These are phyloP conservation scores for Sprattus sprattus DNA, from an alignment of 2,113 vertebrate species.

Conservation along the genomic window DNA sequence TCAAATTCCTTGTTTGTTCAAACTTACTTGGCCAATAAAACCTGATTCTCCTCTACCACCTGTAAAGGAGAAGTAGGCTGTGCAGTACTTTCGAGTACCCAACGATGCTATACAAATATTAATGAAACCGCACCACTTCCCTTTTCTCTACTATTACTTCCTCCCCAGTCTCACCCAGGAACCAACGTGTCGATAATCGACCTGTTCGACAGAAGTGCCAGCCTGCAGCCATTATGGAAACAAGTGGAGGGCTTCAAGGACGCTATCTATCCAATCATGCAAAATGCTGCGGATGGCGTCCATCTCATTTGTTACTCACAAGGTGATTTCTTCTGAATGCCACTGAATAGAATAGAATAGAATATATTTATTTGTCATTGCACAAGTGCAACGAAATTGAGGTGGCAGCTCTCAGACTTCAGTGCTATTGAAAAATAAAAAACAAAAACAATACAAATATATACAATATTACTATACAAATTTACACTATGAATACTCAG, in stretches of 20 bases:
- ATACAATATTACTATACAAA: too few species aligned
- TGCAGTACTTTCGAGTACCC: neutral
- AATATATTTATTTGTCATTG: too few species aligned
- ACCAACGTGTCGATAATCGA: conserved; percentile 84
- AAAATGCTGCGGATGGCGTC: conserved; percentile 79
- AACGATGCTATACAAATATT: neutral
- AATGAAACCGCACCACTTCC: neutral
- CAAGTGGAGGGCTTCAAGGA: conserved; percentile 85
- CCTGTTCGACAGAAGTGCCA: conserved; percentile 81
- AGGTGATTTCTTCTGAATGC: conserved; percentile 51
- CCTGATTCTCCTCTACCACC: too few species aligned
- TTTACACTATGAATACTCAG: too few species aligned
- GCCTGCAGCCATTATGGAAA: conserved; percentile 84
- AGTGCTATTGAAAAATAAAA: too few species aligned
- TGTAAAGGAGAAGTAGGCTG: neutral
- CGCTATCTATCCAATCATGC: conserved; percentile 84
- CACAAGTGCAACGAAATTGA: too few species aligned
- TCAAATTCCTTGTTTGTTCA: too few species aligned
- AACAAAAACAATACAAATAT: too few species aligned
- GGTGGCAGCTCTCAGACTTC: too few species aligned
- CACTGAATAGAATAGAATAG: too few species aligned
- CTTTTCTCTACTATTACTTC: neutral
- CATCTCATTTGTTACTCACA: conserved; percentile 83
- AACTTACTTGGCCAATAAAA: too few species aligned
- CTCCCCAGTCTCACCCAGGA: conserved; percentile 81